Conservation (phyloP, 2,797 vertebrate species). For the Pogonophryne albipinna region DNA sequence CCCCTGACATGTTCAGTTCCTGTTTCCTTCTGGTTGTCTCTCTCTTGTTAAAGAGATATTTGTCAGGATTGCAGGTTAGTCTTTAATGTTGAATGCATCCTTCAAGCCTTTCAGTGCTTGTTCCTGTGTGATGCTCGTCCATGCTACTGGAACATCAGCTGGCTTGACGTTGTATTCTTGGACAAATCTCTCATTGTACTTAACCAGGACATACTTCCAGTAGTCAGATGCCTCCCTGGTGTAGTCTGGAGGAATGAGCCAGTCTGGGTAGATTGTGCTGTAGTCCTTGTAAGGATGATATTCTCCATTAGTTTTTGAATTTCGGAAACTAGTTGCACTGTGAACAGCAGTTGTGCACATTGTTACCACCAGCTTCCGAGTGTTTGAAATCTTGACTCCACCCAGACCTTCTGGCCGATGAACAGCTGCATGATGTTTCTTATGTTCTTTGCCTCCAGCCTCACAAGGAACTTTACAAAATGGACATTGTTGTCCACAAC, state of each 20-base stretch:
- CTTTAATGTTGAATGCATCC: constrained; percentile 61
- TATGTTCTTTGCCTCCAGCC: constrained; percentile 53
- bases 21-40: too few relatives aligned
- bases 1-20: too few relatives aligned
- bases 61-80: too few relatives aligned
- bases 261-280: constrained; percentile 52
- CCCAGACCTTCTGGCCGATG: constrained; percentile 67
- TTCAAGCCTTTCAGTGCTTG: constrained; percentile 57
- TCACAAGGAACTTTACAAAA: constrained; percentile 79
- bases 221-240: constrained; percentile 66
- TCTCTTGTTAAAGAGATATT: too few relatives aligned
- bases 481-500: constrained; percentile 72
- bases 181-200: constrained; percentile 68
- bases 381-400: too few relatives aligned
- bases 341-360: constrained; percentile 65
- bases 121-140: constrained; percentile 65
- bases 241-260: constrained; percentile 68
- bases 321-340: too few relatives aligned
- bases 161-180: constrained; percentile 6
- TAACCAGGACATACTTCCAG: constrained; percentile 76
- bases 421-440: too few relatives aligned
- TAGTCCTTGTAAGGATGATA: constrained; percentile 48
- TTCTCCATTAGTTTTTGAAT: fast-evolving
- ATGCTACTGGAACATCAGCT: constrained; percentile 69
- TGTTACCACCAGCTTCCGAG: too few relatives aligned